phyloP scores from a whole-genome alignment of 2,797 vertebrate genomes.

The Takifugu ocellatus region DNA sequence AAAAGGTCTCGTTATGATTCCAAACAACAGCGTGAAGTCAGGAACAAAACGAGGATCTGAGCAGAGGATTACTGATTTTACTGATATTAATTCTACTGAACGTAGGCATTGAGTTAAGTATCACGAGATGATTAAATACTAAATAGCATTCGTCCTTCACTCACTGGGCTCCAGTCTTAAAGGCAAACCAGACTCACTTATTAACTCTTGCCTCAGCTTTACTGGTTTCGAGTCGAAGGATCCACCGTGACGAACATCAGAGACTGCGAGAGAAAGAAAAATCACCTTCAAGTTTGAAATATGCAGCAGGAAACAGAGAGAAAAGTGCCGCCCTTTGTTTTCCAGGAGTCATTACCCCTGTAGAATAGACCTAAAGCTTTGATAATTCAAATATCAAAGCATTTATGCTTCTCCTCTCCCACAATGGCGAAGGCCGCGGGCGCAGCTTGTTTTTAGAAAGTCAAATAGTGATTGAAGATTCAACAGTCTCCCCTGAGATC shows the following conservation, averaged over 20 bases:
- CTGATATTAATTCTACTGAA: too few species aligned
- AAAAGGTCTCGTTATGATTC: too few species aligned
- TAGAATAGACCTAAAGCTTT: slow-evolving; percentile 15
- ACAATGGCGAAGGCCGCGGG: slow-evolving; percentile 24
- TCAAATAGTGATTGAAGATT: slow-evolving; percentile 17
- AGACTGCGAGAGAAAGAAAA: slow-evolving; percentile 13
- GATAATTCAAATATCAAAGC: slow-evolving; percentile 46
- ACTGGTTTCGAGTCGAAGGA: too few species aligned
- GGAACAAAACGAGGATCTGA: too few species aligned
- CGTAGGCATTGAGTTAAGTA: too few species aligned
- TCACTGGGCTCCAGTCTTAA: too few species aligned
- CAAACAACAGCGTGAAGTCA: too few species aligned
- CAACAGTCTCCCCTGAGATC: neutral
- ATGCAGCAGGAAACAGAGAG: slow-evolving; percentile 16
- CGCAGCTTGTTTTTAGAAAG: slow-evolving; percentile 27
- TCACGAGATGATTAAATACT: too few species aligned
- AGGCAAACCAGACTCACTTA: too few species aligned
- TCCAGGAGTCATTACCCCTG: slow-evolving; percentile 25
- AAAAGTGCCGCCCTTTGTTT: slow-evolving; percentile 19
- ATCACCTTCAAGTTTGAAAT: slow-evolving; percentile 15
- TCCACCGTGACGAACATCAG: slow-evolving; percentile 4
- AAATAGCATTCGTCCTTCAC: too few species aligned
- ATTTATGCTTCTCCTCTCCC: slow-evolving; percentile 32
- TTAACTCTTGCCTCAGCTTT: too few species aligned
- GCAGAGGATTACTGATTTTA: too few species aligned